These are phyloP conservation scores for Onychomys torridus DNA, from an alignment of 2,797 vertebrate species.

Conservation along the genomic window DNA sequence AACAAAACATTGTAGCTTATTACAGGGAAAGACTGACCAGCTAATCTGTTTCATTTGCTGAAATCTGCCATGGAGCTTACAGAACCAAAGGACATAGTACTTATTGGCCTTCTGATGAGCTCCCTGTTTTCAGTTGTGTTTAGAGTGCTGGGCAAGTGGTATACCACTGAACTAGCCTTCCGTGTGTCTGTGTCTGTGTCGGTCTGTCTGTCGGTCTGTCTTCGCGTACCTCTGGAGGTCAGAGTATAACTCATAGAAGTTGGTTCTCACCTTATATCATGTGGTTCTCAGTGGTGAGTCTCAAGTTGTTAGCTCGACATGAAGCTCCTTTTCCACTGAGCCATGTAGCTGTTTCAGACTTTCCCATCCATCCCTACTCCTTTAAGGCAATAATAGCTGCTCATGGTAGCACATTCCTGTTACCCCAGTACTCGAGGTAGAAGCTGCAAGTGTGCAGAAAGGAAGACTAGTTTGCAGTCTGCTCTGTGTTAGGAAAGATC, in stretches of 20 bases:
- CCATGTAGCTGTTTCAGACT: too few relatives aligned
- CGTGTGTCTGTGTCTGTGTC: background rate
- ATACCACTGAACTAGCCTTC: background rate
- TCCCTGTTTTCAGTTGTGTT: background rate
- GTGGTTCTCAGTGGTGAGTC: background rate
- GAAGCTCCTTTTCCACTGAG: background rate
- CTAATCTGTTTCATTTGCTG: constrained; percentile 9
- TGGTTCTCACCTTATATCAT: background rate
- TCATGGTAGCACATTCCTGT: background rate
- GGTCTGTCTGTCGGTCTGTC: too few relatives aligned
- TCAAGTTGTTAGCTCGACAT: background rate
- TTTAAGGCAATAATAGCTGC: too few relatives aligned
- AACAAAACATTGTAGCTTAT: background rate
- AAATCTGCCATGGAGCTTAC: background rate
- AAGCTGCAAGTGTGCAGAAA: background rate
- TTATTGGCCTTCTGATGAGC: constrained; percentile 35
- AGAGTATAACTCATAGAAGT: background rate
- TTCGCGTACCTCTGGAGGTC: background rate
- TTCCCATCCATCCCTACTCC: background rate
- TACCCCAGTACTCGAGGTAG: background rate
- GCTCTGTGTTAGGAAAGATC: background rate
- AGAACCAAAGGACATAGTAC: background rate
- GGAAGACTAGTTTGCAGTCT: background rate
- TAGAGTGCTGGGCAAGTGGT: background rate
- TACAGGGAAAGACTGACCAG: constrained; percentile 3